Conservation (phyloP, 35 echinoderm and acorn worm species). For the Chiridota heheva region DNA sequence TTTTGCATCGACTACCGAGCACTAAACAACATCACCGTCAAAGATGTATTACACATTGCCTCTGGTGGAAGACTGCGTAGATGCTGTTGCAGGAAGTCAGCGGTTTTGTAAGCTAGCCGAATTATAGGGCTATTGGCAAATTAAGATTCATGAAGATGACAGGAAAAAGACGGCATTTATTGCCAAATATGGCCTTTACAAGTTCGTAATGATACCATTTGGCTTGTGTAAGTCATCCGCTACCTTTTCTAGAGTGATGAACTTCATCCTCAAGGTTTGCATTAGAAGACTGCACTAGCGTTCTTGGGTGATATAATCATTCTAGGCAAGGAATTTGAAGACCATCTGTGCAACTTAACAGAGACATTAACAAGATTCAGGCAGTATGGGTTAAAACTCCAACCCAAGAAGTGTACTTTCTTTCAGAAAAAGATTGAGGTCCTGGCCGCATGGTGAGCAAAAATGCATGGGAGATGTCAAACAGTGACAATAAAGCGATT, state of each 20-base stretch:
- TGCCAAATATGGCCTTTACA: slow-evolving; percentile 40
- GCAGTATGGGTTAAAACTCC: slow-evolving; percentile 36
- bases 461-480: neutral
- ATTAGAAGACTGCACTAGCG: slow-evolving; percentile 36
- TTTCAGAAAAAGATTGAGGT: slow-evolving; percentile 23
- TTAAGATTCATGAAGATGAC: slow-evolving; percentile 30
- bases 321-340: neutral
- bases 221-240: slow-evolving; percentile 37
- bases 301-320: slow-evolving; percentile 55
- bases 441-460: slow-evolving; percentile 1
- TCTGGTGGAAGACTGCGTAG: slow-evolving; percentile 42
- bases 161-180: slow-evolving; percentile 62
- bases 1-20: slow-evolving; percentile 55
- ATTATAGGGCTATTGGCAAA: slow-evolving; percentile 55
- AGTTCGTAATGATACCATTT: slow-evolving; percentile 27
- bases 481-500: slow-evolving; percentile 10
- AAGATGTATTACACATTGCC: slow-evolving; percentile 44
- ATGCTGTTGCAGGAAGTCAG: slow-evolving; percentile 23
- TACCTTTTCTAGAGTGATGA: slow-evolving; percentile 43
- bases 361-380: slow-evolving; percentile 18
- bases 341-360: slow-evolving; percentile 26
- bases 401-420: slow-evolving; percentile 53
- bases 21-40: slow-evolving; percentile 40
- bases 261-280: slow-evolving; percentile 39
- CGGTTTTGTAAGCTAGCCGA: slow-evolving; percentile 68